Conservation (phyloP, 2,888 invertebrate genomes). For the Dione vanillae region DNA sequence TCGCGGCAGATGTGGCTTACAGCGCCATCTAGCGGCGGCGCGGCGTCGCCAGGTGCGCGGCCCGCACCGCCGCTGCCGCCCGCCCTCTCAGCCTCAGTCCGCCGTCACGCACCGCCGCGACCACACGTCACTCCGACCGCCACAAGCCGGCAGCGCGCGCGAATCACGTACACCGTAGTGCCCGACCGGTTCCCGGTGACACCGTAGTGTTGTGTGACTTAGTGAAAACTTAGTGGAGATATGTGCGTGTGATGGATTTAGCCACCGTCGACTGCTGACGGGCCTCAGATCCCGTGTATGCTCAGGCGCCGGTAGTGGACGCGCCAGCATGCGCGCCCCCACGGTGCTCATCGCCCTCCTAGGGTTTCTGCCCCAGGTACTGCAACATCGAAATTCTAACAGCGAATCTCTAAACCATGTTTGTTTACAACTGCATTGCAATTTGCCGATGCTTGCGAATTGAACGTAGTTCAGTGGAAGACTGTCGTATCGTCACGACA, state of each 20-base stretch:
- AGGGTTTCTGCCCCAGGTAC: constrained; percentile 84
- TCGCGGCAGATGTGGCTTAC: constrained; percentile 80
- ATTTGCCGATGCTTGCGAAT: constrained; percentile 49
- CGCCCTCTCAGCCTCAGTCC: constrained; percentile 82
- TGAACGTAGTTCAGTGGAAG: constrained; percentile 46
- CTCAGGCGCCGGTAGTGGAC: constrained; percentile 82
- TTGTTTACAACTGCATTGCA: constrained; percentile 62
- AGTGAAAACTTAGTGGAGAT: constrained; percentile 67
- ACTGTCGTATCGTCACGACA: constrained; percentile 61
- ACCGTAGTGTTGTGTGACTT: constrained; percentile 82
- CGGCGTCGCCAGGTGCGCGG: constrained; percentile 25
- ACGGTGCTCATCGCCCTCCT: constrained; percentile 83
- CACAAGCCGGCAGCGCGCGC: constrained; percentile 71
- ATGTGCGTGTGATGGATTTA: constrained; percentile 83
- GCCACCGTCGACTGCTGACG: constrained; percentile 73
- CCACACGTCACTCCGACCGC: constrained; percentile 68
- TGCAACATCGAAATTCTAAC: constrained; percentile 68
- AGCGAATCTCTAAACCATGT: constrained; percentile 72
- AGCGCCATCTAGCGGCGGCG: constrained; percentile 78
- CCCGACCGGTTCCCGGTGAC: constrained; percentile 81
- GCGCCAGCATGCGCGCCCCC: constrained; percentile 83
- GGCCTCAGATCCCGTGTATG: constrained; percentile 73
- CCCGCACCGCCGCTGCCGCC: constrained; percentile 67
- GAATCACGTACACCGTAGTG: constrained; percentile 73
- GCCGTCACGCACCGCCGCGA: constrained; percentile 79